Evolutionary conservation across 2,797 vertebrate species (phyloP).

Genomic region (Cossypha caffra): DNA sequence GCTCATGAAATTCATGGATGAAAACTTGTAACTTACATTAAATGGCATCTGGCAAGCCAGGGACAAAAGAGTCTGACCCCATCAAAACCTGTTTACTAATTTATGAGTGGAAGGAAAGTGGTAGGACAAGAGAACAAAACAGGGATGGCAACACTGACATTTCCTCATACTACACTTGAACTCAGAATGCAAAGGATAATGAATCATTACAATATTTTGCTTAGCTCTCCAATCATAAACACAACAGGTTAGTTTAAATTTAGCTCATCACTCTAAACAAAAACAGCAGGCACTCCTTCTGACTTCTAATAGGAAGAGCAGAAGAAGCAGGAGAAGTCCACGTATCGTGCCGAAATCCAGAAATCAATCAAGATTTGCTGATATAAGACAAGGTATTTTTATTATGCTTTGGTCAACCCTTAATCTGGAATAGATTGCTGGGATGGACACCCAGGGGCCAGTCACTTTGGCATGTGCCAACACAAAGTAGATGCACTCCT

Average conservation of each 20-base stretch:
- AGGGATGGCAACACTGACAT: background rate
- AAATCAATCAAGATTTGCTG: background rate
- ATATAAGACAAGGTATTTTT: background rate
- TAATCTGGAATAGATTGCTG: background rate
- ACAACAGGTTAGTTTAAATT: background rate
- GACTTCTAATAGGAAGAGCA: background rate
- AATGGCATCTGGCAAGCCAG: conserved; percentile 14
- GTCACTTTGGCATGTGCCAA: background rate
- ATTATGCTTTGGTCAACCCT: background rate
- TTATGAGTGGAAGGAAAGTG: background rate
- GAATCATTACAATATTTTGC: background rate
- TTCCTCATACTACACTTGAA: background rate
- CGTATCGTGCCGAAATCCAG: accelerated
- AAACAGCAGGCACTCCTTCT: background rate
- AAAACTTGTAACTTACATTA: conserved; percentile 20
- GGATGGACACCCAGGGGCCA: background rate
- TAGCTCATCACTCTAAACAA: background rate
- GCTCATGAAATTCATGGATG: background rate
- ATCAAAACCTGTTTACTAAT: conserved; percentile 12
- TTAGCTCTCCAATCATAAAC: background rate
- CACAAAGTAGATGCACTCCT: background rate
- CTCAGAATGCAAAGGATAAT: background rate
- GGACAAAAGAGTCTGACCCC: background rate
- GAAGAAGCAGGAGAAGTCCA: background rate
- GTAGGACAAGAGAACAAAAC: conserved; percentile 3